Base-by-base conservation (phyloP, 2,888 invertebrate genomes). In the Chalcis sispes region DNA sequence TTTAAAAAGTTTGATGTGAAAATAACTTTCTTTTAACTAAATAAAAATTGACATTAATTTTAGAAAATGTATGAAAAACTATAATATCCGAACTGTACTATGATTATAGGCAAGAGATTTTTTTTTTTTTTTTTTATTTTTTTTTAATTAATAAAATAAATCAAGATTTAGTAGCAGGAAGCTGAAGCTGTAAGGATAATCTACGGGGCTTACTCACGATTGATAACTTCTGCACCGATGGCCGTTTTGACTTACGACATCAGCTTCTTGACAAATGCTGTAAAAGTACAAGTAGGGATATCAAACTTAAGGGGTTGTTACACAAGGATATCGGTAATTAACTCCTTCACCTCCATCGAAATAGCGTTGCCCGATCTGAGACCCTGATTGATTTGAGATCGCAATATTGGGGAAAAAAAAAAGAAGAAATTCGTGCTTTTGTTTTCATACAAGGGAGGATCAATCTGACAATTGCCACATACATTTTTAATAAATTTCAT, bases 191-290 rank as follows among this genome's bases (percentile, higher is more conserved):
- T 72, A 50, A 69, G 77, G 65, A 65, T 62, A 69, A 74, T 74
- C 81, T 82, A 84, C 82, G 81, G 85, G 85, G 77, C 80, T 78
- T 85, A 88, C 87, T 88, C 81, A 87, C 87, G 84, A 83, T 84
- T 80, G 80, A 82, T 75, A 77, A 82, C 75, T 73, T 82, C 29
- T 81, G 75, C 82, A 81, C 77, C 77, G 79, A 36, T 79, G 77
- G 79, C 79, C 23, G 59, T 67, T n/a, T n/a, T 71, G 69, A 80
- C 89, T 84, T 90, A 93, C 90, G 91, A 92, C 93, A 94, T 92
- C 90, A 93, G 91, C 91, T 93, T 94, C 93, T 93, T 94, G 91
- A 94, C 92, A 93, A 94, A 94, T 90, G 93, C 94, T 94, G 93
- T 85, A 92, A 92, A 90, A 87, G 85, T 80, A 87, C 83, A 86